Base-by-base conservation (phyloP, 2,797 vertebrate species). In the Rhinella marina region DNA sequence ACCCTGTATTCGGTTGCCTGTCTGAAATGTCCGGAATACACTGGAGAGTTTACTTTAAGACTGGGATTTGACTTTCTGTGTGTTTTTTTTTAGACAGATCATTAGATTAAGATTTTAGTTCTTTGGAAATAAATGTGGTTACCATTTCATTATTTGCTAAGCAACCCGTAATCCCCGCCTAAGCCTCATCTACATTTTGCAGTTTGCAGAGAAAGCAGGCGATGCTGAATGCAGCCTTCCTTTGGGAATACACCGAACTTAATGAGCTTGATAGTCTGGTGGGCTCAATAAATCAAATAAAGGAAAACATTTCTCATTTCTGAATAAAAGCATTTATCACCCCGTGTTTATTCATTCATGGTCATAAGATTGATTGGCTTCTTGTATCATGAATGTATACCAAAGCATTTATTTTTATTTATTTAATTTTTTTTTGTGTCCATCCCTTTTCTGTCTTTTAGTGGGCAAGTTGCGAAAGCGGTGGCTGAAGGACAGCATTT, bases 251-350 rank as follows among this genome's bases (percentile, higher is more conserved):
- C 94, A 94, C 94, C 93, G 95, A 94, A 96, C 96, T 97, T 99
- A 99, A 99, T 99, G 98, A 99, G 97, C 97, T 97, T 98, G 97
- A 98, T 98, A 98, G 97, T 98, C 97, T 98, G 96, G 96, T 98
- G 97, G 97, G 97, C 98, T 98, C 97, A 98, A 99, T 99, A 99
- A 99, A 99, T 99, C 98, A 99, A 96, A 96, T 96, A 98, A 98
- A 98, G 97, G 97, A 98, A 98, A 99, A 98, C 98, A 99, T 98
- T 98, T 98, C 98, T 97, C 97, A 96, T 97, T 96, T 97, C 96
- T 97, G 97, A 98, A 98, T 97, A 98, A 99, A 98, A 98, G 95
- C 98, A 99, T 99, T 98, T 98, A 99, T 99, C 98, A 99, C 96
- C 94, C 96, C 96, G 96, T 97, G 97, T 99, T 98, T 98, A 97